Percentiles rank a stretch among this genome's conserved stretches.
Evolutionary conservation across 2,797 vertebrate genomes (phyloP).

Genomic region (Semotilus atromaculatus): DNA sequence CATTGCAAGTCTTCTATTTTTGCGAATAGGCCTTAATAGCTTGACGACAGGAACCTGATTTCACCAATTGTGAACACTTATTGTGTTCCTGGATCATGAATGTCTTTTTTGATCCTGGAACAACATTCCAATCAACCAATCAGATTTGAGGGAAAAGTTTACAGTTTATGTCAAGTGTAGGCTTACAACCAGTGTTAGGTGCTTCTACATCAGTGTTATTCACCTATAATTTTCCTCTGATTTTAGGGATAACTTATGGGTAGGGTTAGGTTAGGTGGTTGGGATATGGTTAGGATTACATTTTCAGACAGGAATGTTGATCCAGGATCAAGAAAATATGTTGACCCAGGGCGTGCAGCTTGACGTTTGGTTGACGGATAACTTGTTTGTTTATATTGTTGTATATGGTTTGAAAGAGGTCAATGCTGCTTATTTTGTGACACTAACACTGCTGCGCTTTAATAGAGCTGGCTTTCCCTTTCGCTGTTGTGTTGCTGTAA

Average conservation of each 20-base stretch:
- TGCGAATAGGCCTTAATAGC: neutral
- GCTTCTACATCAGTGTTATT: no score
- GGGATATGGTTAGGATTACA: no score
- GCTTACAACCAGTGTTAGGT: no score
- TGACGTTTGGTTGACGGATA: neutral
- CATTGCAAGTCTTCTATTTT: neutral
- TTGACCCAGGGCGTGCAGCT: neutral
- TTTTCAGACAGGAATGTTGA: neutral
- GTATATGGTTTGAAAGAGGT: slow-evolving; percentile 12
- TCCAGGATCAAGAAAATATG: neutral
- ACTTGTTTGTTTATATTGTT: neutral
- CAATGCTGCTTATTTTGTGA: slow-evolving; percentile 29
- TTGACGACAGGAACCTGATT: neutral
- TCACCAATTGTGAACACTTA: no score
- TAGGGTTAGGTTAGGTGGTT: no score
- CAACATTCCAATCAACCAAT: neutral
- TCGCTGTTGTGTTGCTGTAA: slow-evolving; percentile 38
- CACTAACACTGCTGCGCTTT: slow-evolving; percentile 48
- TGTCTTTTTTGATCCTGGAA: neutral
- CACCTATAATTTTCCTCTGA: no score
- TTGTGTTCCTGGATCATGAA: no score
- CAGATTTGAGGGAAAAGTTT: no score
- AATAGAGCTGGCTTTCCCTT: slow-evolving; percentile 65
- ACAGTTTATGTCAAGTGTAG: no score
- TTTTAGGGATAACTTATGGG: no score